A percentile compares a stretch with the other conserved stretches of the same genome.
Conservation (phyloP, 1,140 invertebrate genomes). For the Saxidomus purpurata region DNA sequence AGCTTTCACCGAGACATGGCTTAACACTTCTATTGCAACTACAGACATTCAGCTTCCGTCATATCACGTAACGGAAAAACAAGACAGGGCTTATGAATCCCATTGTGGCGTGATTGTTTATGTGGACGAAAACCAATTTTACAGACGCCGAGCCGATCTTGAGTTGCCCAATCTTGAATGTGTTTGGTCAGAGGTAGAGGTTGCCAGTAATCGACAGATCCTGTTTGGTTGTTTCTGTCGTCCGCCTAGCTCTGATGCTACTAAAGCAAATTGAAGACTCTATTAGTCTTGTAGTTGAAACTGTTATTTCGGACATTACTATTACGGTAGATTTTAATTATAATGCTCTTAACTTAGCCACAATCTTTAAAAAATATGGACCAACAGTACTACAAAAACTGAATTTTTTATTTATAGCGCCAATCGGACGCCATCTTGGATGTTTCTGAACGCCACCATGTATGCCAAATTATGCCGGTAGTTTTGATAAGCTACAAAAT, state of each 20-base stretch:
- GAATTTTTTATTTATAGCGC: too few species aligned
- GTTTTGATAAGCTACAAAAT: too few species aligned
- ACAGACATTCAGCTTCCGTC: background rate
- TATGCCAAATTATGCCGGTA: too few species aligned
- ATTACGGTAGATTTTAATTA: too few species aligned
- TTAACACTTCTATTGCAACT: background rate
- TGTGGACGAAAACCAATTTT: background rate
- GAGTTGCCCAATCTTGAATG: background rate
- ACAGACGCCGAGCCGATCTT: background rate
- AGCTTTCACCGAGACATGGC: slow-evolving; percentile 30
- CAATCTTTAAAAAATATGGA: too few species aligned
- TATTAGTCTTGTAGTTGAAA: too few species aligned
- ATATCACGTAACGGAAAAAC: background rate
- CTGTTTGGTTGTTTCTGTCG: background rate
- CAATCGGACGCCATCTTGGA: too few species aligned
- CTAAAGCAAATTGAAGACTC: background rate
- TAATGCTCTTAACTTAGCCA: too few species aligned
- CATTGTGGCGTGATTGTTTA: slow-evolving; percentile 32
- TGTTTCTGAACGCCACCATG: too few species aligned
- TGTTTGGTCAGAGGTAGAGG: slow-evolving; percentile 13
- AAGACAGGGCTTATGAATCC: background rate
- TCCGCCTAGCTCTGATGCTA: background rate
- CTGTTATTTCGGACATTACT: too few species aligned
- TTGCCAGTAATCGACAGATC: background rate
- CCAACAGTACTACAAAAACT: too few species aligned